Evolutionary conservation across 2,888 invertebrate genomes (phyloP).

Genomic region (Mechanitis messenoides): DNA sequence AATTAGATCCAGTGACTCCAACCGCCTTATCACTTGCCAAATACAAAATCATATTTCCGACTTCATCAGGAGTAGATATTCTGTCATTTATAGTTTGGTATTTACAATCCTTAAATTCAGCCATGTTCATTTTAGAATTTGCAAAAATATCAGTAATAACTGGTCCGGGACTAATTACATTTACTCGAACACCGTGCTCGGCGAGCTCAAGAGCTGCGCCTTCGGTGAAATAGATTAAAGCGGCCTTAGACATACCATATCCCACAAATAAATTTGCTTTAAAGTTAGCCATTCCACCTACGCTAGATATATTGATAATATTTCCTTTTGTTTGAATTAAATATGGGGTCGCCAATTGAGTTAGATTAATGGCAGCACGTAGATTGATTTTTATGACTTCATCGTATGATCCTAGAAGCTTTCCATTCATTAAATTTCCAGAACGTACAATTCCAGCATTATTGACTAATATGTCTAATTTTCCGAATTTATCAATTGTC

Average conservation of each 20-base stretch:
- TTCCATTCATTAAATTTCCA: slow-evolving; percentile 21
- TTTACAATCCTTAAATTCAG: slow-evolving; percentile 36
- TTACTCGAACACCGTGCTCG: slow-evolving; percentile 78
- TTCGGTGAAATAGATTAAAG: slow-evolving; percentile 83
- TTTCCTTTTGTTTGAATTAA: slow-evolving; percentile 40
- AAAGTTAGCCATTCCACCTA: slow-evolving; percentile 16
- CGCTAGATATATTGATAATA: slow-evolving; percentile 44
- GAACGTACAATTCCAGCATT: slow-evolving; percentile 39
- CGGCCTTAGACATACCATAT: slow-evolving; percentile 84
- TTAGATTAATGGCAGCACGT: slow-evolving; percentile 35
- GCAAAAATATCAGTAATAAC: slow-evolving; percentile 56
- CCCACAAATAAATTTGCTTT: neutral
- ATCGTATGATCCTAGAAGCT: slow-evolving; percentile 34
- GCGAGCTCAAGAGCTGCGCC: slow-evolving; percentile 81
- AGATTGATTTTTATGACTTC: slow-evolving; percentile 38
- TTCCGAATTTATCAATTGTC: slow-evolving; percentile 39
- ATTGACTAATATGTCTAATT: slow-evolving; percentile 45
- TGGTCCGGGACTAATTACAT: slow-evolving; percentile 84
- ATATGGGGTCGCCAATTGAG: slow-evolving; percentile 36
- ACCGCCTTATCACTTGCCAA: slow-evolving; percentile 33
- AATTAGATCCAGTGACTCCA: slow-evolving; percentile 33
- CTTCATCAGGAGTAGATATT: slow-evolving; percentile 30
- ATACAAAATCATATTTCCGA: slow-evolving; percentile 34
- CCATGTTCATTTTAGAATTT: slow-evolving; percentile 70
- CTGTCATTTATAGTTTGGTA: slow-evolving; percentile 31